Evolutionary conservation across 2,888 invertebrate genomes (phyloP).

Genomic region (Caenorhabditis drosophilae): DNA sequence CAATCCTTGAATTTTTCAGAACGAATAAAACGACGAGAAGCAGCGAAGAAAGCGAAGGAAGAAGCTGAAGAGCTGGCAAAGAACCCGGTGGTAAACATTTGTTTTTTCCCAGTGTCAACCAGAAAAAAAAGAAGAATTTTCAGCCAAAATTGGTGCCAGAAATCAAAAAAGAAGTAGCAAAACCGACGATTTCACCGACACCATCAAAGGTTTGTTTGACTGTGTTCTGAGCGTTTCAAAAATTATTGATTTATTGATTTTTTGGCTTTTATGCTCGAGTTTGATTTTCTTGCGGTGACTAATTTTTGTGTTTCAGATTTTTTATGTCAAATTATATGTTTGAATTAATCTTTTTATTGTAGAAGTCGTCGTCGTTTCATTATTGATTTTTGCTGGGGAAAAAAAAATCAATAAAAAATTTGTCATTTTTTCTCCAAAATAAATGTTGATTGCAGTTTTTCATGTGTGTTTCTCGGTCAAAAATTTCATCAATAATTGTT

Average conservation of each 20-base stretch:
- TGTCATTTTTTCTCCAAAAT: no score
- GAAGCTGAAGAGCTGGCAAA: constrained; percentile 50
- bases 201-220: constrained; percentile 41
- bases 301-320: no score
- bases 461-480: no score
- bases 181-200: constrained; percentile 12
- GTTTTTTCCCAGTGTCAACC: neutral
- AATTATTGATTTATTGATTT: neutral
- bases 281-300: no score
- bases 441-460: constrained; percentile 5
- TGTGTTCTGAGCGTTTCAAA: constrained; percentile 15
- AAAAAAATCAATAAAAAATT: no score
- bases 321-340: no score
- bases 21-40: constrained; percentile 59
- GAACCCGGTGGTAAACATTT: constrained; percentile 28
- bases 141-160: constrained; percentile 42
- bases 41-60: constrained; percentile 44
- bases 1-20: constrained; percentile 36
- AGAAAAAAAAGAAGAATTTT: constrained; percentile 7
- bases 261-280: neutral
- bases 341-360: constrained; percentile 2
- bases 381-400: neutral
- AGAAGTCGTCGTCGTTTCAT: no score
- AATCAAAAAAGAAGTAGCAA: constrained; percentile 20
- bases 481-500: no score